A percentile compares a stretch with the other conserved stretches of the same genome.
These are phyloP conservation scores for Pteromalus puparum DNA, from an alignment of 1,140 invertebrate species.

Conservation along the genomic window DNA sequence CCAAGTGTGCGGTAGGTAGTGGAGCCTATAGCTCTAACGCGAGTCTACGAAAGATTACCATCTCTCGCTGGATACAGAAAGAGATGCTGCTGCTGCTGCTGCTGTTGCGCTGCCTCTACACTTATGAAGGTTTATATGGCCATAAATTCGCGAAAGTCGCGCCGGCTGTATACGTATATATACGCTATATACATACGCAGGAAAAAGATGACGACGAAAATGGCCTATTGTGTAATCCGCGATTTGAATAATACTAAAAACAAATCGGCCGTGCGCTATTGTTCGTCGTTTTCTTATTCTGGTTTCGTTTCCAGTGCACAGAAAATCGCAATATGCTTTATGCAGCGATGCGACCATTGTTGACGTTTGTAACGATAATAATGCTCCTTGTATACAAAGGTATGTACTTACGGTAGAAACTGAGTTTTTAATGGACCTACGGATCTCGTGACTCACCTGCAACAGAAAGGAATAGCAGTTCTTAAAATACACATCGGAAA, in stretches of 20 bases:
- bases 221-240: slow-evolving; percentile 39
- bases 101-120: neutral
- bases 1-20: slow-evolving; percentile 51
- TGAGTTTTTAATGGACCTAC: neutral
- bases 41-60: slow-evolving; percentile 36
- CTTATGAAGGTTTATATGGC: slow-evolving; percentile 46
- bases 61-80: neutral
- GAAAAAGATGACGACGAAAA: slow-evolving; percentile 44
- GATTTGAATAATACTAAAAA: slow-evolving; percentile 44
- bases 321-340: neutral
- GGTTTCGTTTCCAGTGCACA: neutral
- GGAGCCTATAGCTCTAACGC: neutral
- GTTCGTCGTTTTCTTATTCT: slow-evolving; percentile 16
- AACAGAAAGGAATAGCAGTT: neutral
- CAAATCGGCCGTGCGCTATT: slow-evolving; percentile 27
- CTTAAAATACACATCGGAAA: neutral
- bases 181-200: neutral
- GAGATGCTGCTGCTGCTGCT: neutral
- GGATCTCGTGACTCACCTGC: slow-evolving; percentile 12
- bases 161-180: neutral
- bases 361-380: slow-evolving; percentile 7
- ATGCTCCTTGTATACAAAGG: neutral
- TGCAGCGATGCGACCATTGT: slow-evolving; percentile 2
- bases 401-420: neutral
- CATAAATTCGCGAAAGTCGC: slow-evolving; percentile 41